phyloP scores from a whole-genome alignment of 2,113 vertebrate species.

The Irena cyanogastra region DNA sequence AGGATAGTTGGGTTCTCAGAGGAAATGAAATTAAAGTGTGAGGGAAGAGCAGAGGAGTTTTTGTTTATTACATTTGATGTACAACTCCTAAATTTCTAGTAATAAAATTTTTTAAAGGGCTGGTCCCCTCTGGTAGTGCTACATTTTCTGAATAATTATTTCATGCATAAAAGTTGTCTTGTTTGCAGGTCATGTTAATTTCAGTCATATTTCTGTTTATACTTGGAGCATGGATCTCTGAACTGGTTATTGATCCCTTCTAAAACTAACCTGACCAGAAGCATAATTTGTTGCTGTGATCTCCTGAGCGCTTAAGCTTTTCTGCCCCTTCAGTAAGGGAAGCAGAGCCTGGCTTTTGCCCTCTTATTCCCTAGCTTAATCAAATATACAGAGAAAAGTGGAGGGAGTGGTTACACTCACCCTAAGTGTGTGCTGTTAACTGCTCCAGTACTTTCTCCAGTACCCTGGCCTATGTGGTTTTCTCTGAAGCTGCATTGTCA shows the following conservation, averaged over 20 bases:
- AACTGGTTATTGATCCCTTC: not conserved
- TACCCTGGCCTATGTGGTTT: not conserved
- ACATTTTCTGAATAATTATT: not conserved
- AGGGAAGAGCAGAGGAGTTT: not conserved
- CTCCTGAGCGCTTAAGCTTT: not conserved
- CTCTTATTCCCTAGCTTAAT: not conserved
- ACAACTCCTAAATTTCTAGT: not conserved
- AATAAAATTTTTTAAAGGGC: not conserved
- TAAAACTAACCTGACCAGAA: not conserved
- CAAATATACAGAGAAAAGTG: not conserved
- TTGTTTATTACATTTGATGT: not conserved
- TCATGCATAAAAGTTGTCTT: not conserved
- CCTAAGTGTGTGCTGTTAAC: not conserved
- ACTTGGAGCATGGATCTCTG: not conserved
- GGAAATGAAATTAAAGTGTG: not conserved
- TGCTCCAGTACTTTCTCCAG: not conserved
- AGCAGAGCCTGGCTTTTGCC: not conserved
- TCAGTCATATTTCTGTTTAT: not conserved
- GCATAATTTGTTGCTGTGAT: not conserved
- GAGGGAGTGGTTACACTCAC: not conserved
- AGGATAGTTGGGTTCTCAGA: not conserved
- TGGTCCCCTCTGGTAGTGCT: not conserved
- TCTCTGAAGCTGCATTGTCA: not conserved
- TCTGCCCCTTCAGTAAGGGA: not conserved
- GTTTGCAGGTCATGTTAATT: not conserved